These are phyloP conservation scores for Panurus biarmicus DNA, from an alignment of 2,113 vertebrate genomes.

Conservation along the genomic window DNA sequence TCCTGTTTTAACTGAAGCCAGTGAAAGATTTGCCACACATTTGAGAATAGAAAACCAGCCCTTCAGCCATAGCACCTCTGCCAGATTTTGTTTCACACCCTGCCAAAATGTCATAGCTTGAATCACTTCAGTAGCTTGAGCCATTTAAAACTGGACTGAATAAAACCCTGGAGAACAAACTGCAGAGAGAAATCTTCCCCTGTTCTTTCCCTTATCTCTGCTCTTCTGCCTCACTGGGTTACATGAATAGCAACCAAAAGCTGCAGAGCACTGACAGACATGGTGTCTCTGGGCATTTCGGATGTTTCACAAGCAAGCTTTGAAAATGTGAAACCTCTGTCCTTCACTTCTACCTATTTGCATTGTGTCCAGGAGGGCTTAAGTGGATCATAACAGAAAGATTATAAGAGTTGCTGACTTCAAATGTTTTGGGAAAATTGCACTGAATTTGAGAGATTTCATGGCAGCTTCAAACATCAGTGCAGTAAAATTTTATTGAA, in stretches of 20 bases:
- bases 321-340: neutral
- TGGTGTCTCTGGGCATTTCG: neutral
- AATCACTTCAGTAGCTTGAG: slow-evolving; percentile 32
- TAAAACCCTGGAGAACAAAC: slow-evolving; percentile 19
- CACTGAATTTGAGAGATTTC: neutral
- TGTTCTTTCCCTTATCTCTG: neutral
- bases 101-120: slow-evolving; percentile 41
- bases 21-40: neutral
- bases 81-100: slow-evolving; percentile 43
- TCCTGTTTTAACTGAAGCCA: neutral
- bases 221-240: slow-evolving; percentile 23
- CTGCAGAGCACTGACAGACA: neutral
- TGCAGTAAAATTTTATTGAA: neutral
- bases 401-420: neutral
- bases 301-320: neutral
- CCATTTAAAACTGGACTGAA: slow-evolving; percentile 12
- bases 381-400: neutral
- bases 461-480: neutral
- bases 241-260: neutral
- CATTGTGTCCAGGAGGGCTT: neutral
- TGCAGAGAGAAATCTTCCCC: neutral
- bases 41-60: slow-evolving; percentile 17
- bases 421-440: neutral
- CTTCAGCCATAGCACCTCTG: neutral
- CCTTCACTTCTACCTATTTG: neutral